A percentile compares a stretch with the other conserved stretches of the same genome.
These are phyloP conservation scores for Coryphaenoides rupestris DNA, from an alignment of 2,113 vertebrate genomes.

Conservation along the genomic window DNA sequence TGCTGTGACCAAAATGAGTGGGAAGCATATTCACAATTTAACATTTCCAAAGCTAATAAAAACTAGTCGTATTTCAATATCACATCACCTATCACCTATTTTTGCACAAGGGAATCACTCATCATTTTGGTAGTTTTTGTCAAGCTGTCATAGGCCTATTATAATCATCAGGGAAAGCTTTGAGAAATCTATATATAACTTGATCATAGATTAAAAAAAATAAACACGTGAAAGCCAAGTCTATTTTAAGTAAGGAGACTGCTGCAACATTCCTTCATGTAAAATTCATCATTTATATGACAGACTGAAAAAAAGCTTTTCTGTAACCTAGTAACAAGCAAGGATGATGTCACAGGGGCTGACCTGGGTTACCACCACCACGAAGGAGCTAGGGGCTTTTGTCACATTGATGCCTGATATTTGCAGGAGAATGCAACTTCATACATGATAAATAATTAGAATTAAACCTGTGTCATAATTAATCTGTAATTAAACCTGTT, in stretches of 20 bases:
- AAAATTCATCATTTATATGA: conserved; percentile 19
- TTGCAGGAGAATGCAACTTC: not conserved
- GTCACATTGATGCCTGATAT: not conserved
- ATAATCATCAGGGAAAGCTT: too few species aligned
- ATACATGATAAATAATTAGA: too few species aligned
- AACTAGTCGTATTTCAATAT: conserved; percentile 12
- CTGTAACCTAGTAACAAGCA: conserved; percentile 52
- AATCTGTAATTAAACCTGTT: too few species aligned
- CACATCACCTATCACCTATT: too few species aligned
- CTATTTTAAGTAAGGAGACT: too few species aligned
- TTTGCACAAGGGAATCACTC: too few species aligned
- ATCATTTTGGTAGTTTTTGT: too few species aligned
- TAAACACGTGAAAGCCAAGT: too few species aligned
- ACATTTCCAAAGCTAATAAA: not conserved
- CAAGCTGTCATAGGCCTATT: too few species aligned
- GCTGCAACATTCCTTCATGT: conserved; percentile 5
- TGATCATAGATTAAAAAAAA: too few species aligned
- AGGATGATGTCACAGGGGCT: conserved; percentile 33
- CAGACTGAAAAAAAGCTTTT: conserved; percentile 10
- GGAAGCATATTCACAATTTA: conserved; percentile 20
- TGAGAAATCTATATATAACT: too few species aligned
- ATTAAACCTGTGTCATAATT: too few species aligned
- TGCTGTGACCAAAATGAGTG: conserved; percentile 35
- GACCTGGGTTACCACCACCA: conserved; percentile 6
- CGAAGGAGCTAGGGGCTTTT: conserved; percentile 7